A percentile compares a stretch with the other conserved stretches of the same genome.
Evolutionary conservation across 2,888 invertebrate species (phyloP).

Genomic region (Athalia rosae): DNA sequence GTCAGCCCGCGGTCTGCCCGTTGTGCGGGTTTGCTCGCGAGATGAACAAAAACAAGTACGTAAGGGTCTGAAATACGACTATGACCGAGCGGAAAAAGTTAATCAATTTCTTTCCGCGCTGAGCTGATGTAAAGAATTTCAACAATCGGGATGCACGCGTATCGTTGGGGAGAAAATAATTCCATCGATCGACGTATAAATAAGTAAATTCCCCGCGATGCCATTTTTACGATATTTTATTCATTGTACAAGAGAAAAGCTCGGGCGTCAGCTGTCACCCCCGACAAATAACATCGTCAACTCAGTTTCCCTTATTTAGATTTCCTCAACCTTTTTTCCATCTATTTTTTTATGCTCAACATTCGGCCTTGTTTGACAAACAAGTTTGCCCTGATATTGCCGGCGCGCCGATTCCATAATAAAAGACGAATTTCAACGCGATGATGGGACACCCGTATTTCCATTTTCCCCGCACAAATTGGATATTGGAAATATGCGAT

Average conservation of each 20-base stretch:
- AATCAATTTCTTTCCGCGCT: slow-evolving; percentile 9
- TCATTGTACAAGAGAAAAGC: slow-evolving; percentile 12
- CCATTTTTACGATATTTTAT: background rate
- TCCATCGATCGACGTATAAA: slow-evolving; percentile 8
- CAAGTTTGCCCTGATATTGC: slow-evolving; percentile 24
- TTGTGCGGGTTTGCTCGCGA: background rate
- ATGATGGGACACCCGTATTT: slow-evolving; percentile 9
- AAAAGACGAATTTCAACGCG: slow-evolving; percentile 25
- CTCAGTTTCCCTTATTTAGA: background rate
- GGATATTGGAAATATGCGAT: background rate
- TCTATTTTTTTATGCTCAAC: background rate
- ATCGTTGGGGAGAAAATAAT: background rate
- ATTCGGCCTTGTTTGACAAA: slow-evolving; percentile 11
- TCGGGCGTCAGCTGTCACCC: slow-evolving; percentile 16
- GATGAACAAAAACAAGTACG: background rate
- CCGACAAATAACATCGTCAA: slow-evolving; percentile 8
- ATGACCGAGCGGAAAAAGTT: background rate
- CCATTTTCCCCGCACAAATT: slow-evolving; percentile 9
- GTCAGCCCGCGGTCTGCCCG: slow-evolving; percentile 8
- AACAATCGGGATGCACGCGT: no score
- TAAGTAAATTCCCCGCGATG: background rate
- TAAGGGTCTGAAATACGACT: background rate
- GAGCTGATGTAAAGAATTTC: no score
- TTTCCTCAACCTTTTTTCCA: background rate
- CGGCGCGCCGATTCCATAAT: slow-evolving; percentile 3